Evolutionary conservation across 2,113 vertebrate species (phyloP), one percentile per base, ranked within the genome.

Genomic region (Myanophis thanlyinensis): DNA sequence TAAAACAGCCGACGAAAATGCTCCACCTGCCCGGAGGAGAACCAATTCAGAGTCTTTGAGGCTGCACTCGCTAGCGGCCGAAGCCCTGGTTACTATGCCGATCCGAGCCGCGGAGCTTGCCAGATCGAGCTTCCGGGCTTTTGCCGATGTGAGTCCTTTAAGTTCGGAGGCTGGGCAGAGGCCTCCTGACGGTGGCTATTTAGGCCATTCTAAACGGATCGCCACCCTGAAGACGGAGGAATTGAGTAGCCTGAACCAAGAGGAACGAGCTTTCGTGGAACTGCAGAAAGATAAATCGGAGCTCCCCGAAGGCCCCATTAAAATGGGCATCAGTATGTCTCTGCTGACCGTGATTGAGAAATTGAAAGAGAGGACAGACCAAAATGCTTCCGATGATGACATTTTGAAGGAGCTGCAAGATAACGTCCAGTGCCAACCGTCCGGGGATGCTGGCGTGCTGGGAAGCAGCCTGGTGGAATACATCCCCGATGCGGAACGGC

Each of bases 311-410:
- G 97, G 98, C 1, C 98, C 99, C 0, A 97, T 98, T 5, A 99
- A 99, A 97, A 98, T 98, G 20, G 99, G 99, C 93, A 99, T 99
- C 96, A 99, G 99, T 92, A 98, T 98, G 97, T 99, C 99, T 0
- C 96, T 99, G 18, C 98, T 99, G 62, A 99, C 99, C 0, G 99
- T 99, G 86, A 99, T 99, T 11, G 99, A 99, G 87, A 98, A 99
- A 23, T 96, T 99, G 80, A 96, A 98, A 86, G 99, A 99, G 94
- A 98, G 99, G 95, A 99, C 99, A 0, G 99, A 99, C 96, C 99
- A 99, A 96, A 99, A 99, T 0, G 97, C 99, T 15, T 98, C 99
- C 0, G 99, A 99, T 0, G 99, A 99, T 10, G 99, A 99, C 92
- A 99, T 99, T 95, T 93, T 99, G 91, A 99, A 98, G 92, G 99